Evolutionary conservation across 2,113 vertebrate species (phyloP).

Genomic region (Menidia beryllina): DNA sequence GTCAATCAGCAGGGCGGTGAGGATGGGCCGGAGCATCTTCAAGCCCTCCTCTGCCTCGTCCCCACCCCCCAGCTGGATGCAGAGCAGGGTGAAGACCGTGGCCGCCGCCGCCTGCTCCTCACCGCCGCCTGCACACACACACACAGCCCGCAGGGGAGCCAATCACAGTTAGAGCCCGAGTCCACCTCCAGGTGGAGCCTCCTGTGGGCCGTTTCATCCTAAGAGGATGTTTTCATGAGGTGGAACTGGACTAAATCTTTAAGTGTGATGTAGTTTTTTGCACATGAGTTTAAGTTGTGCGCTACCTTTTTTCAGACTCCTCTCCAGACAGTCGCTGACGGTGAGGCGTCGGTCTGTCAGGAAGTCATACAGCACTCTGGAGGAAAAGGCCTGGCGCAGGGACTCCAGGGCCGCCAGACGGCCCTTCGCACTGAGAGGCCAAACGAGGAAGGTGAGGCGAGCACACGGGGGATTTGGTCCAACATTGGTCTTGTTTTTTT

Average conservation of each 20-base stretch:
- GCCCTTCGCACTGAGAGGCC: slow-evolving; percentile 84
- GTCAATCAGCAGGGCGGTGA: slow-evolving; percentile 87
- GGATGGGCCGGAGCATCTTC: slow-evolving; percentile 85
- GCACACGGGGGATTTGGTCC: too few species aligned
- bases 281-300: not conserved
- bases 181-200: not conserved
- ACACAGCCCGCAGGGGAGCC: fast-evolving
- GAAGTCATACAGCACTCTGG: slow-evolving; percentile 87
- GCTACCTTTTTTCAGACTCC: slow-evolving; percentile 93
- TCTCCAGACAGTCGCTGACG: slow-evolving; percentile 89
- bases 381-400: slow-evolving; percentile 87
- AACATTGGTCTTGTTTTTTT: not conserved
- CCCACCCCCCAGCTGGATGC: slow-evolving; percentile 92
- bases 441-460: too few species aligned
- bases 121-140: slow-evolving; percentile 83
- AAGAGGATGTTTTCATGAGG: not conserved
- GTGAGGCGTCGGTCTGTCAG: slow-evolving; percentile 88
- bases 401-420: slow-evolving; percentile 88
- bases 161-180: not conserved
- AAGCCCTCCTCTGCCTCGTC: slow-evolving; percentile 90
- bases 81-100: slow-evolving; percentile 87
- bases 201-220: not conserved
- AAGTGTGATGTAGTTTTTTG: not conserved
- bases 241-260: too few species aligned
- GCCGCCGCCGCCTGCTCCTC: slow-evolving; percentile 93